Conservation (phyloP, 2,797 vertebrate genomes). For the Sebastes aleutianus region DNA sequence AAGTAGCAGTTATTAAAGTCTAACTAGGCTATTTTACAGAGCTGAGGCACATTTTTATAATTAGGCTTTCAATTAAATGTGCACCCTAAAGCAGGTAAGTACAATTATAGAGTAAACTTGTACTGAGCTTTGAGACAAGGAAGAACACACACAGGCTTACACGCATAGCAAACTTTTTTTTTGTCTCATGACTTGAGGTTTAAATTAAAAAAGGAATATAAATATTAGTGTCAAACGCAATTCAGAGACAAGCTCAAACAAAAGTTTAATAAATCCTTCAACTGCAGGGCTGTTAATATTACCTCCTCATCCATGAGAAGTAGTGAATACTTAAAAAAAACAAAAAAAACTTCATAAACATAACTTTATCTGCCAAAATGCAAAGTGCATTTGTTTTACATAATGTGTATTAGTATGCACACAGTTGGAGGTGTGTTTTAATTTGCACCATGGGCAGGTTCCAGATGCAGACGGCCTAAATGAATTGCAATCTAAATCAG, state of each 20-base stretch:
- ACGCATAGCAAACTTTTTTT: neutral
- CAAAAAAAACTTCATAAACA: neutral
- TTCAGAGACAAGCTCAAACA: neutral
- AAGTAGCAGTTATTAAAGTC: conserved; percentile 29
- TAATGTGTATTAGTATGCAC: conserved; percentile 21
- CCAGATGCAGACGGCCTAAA: conserved; percentile 4
- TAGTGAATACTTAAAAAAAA: neutral
- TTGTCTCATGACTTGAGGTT: neutral
- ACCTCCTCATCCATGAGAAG: conserved; percentile 3
- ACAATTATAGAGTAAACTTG: conserved; percentile 54
- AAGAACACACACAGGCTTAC: neutral
- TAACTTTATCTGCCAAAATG: neutral
- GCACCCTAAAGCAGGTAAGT: conserved; percentile 62
- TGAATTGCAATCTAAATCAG: conserved; percentile 15
- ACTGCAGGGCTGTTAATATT: neutral
- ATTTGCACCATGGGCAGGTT: conserved; percentile 21
- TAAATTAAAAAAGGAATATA: neutral
- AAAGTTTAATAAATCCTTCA: conserved; percentile 5
- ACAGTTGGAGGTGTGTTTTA: conserved; percentile 7
- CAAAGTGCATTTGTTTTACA: conserved; percentile 21
- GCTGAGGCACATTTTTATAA: conserved; percentile 65
- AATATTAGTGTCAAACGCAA: neutral
- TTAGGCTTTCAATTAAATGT: conserved; percentile 68
- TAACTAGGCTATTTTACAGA: conserved; percentile 60
- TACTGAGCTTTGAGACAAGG: conserved; percentile 11